phyloP scores from a whole-genome alignment of 92 coral and sea anemone genomes.

The Hydrozoanthus gracilis region DNA sequence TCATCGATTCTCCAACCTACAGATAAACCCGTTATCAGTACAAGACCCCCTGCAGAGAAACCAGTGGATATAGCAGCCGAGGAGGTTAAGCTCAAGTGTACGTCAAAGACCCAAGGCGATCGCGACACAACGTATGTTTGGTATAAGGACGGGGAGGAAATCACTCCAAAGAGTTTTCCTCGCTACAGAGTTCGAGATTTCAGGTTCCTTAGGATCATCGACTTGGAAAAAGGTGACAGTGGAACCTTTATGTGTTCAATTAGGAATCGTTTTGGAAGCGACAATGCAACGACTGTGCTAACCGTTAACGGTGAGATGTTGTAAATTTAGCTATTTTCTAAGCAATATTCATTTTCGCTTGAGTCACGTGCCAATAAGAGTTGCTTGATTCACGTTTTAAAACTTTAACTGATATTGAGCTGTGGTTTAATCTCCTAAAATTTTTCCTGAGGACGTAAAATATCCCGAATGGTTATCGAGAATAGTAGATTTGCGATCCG shows the following conservation, averaged over 20 bases:
- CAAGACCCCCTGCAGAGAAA: conserved; percentile 22
- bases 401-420: too few species aligned
- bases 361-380: too few species aligned
- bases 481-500: too few species aligned
- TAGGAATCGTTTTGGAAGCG: conserved; percentile 27
- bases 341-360: too few species aligned
- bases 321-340: not conserved
- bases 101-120: not conserved
- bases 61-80: not conserved
- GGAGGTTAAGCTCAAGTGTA: conserved; percentile 14
- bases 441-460: too few species aligned
- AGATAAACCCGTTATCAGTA: conserved; percentile 14
- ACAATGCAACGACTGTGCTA: conserved; percentile 36
- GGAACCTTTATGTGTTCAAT: conserved; percentile 24
- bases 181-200: conserved; percentile 25
- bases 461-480: too few species aligned
- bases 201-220: conserved; percentile 8
- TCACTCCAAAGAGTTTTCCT: conserved; percentile 20
- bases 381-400: too few species aligned
- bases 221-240: conserved; percentile 7
- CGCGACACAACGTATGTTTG: conserved; percentile 7
- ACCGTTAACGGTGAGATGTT: conserved; percentile 25
- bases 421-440: too few species aligned
- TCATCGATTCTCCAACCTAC: not conserved
- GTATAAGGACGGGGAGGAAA: conserved; percentile 9